A percentile compares a stretch with the other conserved stretches of the same genome.
Evolutionary conservation across 2,113 vertebrate genomes (phyloP).

Genomic region (Ailuropoda melanoleuca): DNA sequence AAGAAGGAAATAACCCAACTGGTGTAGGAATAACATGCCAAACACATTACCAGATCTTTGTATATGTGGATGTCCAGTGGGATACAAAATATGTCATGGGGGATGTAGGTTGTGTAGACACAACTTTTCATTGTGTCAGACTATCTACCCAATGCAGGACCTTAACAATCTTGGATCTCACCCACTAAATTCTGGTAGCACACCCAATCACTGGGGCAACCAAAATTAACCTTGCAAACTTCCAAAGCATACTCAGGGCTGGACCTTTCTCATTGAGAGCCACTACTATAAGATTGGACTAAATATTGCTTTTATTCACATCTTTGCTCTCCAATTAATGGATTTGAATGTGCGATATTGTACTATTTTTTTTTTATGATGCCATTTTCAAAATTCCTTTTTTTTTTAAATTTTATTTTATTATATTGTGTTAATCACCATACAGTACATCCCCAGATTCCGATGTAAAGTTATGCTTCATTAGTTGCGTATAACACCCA

Average conservation of each 20-base stretch:
- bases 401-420: too few relatives aligned
- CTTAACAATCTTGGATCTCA: background rate
- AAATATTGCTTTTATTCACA: background rate
- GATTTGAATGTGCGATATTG: background rate
- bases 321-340: background rate
- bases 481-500: too few relatives aligned
- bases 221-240: background rate
- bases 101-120: background rate
- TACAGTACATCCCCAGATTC: too few relatives aligned
- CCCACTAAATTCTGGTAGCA: background rate
- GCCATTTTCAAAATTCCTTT: too few relatives aligned
- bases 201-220: background rate
- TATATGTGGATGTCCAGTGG: background rate
- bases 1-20: conserved; percentile 11
- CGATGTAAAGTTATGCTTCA: too few relatives aligned
- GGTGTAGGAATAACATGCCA: background rate
- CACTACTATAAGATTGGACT: background rate
- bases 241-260: background rate
- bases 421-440: too few relatives aligned
- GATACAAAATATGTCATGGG: background rate
- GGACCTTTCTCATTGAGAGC: background rate
- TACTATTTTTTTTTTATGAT: too few relatives aligned
- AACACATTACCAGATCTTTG: background rate
- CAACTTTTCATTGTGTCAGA: background rate
- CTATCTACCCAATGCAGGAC: background rate